Base-by-base conservation (phyloP, 2,888 invertebrate species). In the Synanthedon formicaeformis region DNA sequence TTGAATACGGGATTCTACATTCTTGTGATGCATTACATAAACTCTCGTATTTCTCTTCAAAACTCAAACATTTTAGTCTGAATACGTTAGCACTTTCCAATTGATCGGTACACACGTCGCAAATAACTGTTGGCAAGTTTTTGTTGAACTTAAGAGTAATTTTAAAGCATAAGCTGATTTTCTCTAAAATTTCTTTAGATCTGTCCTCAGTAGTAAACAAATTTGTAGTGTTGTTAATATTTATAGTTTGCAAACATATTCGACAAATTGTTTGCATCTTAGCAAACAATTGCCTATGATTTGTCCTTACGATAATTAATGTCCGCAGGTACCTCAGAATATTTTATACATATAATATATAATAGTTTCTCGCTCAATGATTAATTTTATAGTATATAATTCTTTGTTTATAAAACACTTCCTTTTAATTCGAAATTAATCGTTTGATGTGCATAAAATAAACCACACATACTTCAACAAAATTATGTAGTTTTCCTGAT, bases 81-180 rank as follows among this genome's bases (percentile, higher is more conserved):
- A 87, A 84, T 34, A 59, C 69, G 54, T 76, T 60, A 11, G 78
- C 75, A 12, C 58, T 61, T 45, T 74, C 65, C 54, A 86, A 58
- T 58, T 83, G 80, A 48, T 65, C 52, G 23, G 73, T 50, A 58
- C 86, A 87, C 40, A 60, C 54, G 4, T 57, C 58, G 58, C 86
- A 87, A 56, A 87, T 77, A 27, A 54, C 56, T 54, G 57, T 65
- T 1, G 84, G 81, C 45, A 78, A 68, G 55, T 62, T 56, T 34
- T 66, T 69, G 45, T 75, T 70, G 18, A 58, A 56, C 5, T 54
- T 55, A 50, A 86, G 53, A 54, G 58, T 65, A 53, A 85, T 61
- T 64, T 76, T 73, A 61, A 84, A 83, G 67, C 83, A 85, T 51
- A 60, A 50, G 57, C 63, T 65, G 49, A 87, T 69, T 59, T 67